Evolutionary conservation across 1,140 invertebrate genomes (phyloP), one percentile per base, ranked within the genome.

Genomic region (fruit fly (Drosophila melanogaster)): DNA sequence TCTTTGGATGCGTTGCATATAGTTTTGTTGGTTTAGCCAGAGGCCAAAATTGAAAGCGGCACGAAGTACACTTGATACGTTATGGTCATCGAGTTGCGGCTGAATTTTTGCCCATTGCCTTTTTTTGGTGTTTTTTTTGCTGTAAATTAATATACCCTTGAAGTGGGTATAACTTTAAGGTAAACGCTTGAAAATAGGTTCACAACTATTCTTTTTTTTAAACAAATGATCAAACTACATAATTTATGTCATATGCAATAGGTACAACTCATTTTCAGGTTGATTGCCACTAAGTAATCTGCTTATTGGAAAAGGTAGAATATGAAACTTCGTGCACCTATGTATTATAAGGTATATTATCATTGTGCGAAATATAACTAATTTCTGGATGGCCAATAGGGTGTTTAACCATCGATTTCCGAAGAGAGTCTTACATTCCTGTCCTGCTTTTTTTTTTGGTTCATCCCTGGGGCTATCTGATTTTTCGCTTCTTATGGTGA

Each of bases 21-120:
- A n/a, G 4, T 30, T 30, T 59, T 41, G 5, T 43, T 44, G 30
- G 15, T 22, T 24, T 64, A 44, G 78, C 78, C 50, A 33, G 46
- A 66, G 78, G 78, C 65, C 43, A 57, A 76, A 81, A 76, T 49
- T 61, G 43, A 72, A 81, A 65, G 77, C 77, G 43, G 67, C 76
- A 65, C 60, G 61, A 56, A 44, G 33, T 56, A 24, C 62, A 80
- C 77, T 76, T 79, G 65, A 80, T 79, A 61, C 57, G 70, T 62
- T 62, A 40, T 58, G 44, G 56, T 41, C 51, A 57, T 57, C 22
- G 58, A 35, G 12, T 57, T 19, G 6, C 35, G 35, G 22, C 6
- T 58, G 15, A 53, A 61, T 57, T 61, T 57, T 4, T 19, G 38
- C 24, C 8, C 24, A 44, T 57, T 50, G 51, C 41, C 38, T 46